Percentiles rank a stretch among this genome's conserved stretches.
Conservation (phyloP, 2,797 vertebrate genomes). For the Eospalax fontanierii region DNA sequence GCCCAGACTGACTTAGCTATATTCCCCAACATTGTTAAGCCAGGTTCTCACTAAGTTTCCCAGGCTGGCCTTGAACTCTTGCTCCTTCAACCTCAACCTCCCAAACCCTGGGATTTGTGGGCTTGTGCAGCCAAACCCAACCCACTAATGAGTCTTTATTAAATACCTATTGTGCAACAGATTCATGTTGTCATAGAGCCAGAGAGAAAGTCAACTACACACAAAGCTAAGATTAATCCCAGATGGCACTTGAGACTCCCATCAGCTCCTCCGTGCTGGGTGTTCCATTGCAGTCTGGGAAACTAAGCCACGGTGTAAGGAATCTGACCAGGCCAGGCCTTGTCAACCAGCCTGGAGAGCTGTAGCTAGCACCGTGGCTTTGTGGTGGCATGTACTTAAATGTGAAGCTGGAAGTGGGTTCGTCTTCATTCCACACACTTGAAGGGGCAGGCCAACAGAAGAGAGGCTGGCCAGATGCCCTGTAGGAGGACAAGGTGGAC, state of each 20-base stretch:
- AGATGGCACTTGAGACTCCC: not conserved
- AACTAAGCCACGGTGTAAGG: conserved; percentile 9
- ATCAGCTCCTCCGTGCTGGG: not conserved
- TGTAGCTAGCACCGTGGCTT: not conserved
- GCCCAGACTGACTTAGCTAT: not conserved
- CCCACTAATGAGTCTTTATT: not conserved
- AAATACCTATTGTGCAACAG: conserved; percentile 2
- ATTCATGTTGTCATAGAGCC: not conserved
- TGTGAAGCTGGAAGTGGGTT: not conserved
- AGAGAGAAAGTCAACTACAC: not conserved
- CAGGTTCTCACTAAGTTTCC: not conserved
- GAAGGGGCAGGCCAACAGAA: not conserved
- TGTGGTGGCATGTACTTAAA: not conserved
- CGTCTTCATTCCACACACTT: not conserved
- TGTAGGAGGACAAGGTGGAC: not conserved
- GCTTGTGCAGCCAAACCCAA: not conserved
- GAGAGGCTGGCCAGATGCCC: not conserved
- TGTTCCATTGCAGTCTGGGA: not conserved
- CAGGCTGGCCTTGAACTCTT: not conserved
- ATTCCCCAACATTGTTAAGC: not conserved
- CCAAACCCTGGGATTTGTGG: not conserved
- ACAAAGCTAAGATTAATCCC: not conserved
- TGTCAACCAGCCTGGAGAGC: not conserved
- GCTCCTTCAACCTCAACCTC: not conserved
- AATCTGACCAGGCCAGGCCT: not conserved